Evolutionary conservation across 2,797 vertebrate species (phyloP).

Genomic region (Nasua narica): DNA sequence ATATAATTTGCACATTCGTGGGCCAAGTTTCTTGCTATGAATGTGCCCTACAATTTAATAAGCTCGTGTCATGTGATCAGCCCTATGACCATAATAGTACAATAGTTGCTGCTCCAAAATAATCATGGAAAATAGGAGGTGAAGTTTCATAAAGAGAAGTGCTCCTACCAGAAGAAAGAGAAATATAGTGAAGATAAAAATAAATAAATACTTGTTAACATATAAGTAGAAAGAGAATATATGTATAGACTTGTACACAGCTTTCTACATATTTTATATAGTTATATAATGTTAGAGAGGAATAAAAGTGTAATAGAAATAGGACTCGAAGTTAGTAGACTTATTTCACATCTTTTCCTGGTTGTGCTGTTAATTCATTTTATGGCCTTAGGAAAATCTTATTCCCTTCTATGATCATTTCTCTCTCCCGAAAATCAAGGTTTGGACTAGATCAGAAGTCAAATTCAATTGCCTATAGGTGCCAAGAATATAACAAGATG

Average conservation of each 20-base stretch:
- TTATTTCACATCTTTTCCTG: background rate
- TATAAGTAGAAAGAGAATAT: background rate
- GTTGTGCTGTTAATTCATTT: background rate
- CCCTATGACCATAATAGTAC: background rate
- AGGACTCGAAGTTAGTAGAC: background rate
- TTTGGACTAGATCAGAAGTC: background rate
- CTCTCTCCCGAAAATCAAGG: background rate
- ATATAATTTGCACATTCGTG: background rate
- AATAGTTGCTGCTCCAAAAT: background rate
- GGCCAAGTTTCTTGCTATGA: background rate
- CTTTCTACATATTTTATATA: background rate
- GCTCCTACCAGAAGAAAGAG: background rate
- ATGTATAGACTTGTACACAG: rapidly evolving
- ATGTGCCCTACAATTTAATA: background rate
- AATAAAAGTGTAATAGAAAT: background rate
- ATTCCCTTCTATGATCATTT: background rate
- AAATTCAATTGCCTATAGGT: background rate
- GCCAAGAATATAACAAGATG: background rate
- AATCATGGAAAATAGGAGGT: background rate
- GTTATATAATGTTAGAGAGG: background rate
- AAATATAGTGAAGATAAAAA: conserved; percentile 11
- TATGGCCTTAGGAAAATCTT: background rate
- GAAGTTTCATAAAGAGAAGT: background rate
- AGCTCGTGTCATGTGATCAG: background rate
- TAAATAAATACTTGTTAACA: background rate